A percentile compares a stretch with the other conserved stretches of the same genome.
Evolutionary conservation across 1,140 invertebrate species (phyloP).

Genomic region (Drosophila melanogaster): Release_6_plus_ISO1_MT NT_037436.4:13228501-13229000

Average conservation of each 20-base stretch:
- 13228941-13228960: constrained; percentile 55
- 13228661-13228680: constrained; percentile 6
- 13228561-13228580: background rate
- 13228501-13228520: constrained; percentile 55
- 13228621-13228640: constrained; percentile 4
- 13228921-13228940: constrained; percentile 15
- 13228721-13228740: constrained; percentile 50
- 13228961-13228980: constrained; percentile 55
- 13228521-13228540: constrained; percentile 39
- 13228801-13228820: background rate
- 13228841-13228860: background rate
- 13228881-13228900: constrained; percentile 37
- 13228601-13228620: background rate
- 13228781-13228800: constrained; percentile 27
- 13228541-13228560: background rate
- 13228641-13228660: background rate
- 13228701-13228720: constrained; percentile 43
- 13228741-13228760: constrained; percentile 21
- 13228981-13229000: constrained; percentile 54
- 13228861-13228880: constrained; percentile 47
- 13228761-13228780: constrained; percentile 30
- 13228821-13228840: background rate
- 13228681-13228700: constrained; percentile 6
- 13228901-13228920: constrained; percentile 26
- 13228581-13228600: background rate